Evolutionary conservation across 2,888 invertebrate genomes (phyloP), one percentile per base, ranked within the genome.

Genomic region (Helicoverpa assulta): DNA sequence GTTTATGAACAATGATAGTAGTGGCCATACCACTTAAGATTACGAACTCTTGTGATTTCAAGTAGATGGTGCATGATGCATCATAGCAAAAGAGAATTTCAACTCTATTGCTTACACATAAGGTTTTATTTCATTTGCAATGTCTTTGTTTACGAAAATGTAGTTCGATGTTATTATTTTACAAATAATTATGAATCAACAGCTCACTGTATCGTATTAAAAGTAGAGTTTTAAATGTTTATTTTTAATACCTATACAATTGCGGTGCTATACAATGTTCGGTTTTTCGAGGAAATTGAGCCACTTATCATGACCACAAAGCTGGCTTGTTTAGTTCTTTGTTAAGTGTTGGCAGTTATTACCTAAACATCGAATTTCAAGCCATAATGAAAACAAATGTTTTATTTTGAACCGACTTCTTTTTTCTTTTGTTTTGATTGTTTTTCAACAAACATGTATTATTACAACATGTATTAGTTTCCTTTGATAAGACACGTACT

Each of bases 1-100:
- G 40, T 64, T 21, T 60, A 53, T 64, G 50, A 51, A 50, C 18
- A 10, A 51, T 51, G 61, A 61, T 58, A 73, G 43, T 29, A 51
- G 10, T 21, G n/a, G 8, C 47, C 52, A 18, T 58, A 54, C 33
- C 53, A 64, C 67, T 74, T 33, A 16, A 61, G 75, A 64, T 62
- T 57, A 51, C 1, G 10, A 50, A 33, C 60, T 7, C 60, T 67
- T 53, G 29, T 14, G 14, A 8, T 40, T 50, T 59, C 47, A 53
- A 60, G 52, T 3, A 52, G 7, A 19, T 51, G 29, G 19, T 54
- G 37, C 8, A 26, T 63, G 19, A 63, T 57, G 26, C 50, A 50
- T 66, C 18, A 43, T 37, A n/a, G 8, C 3, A 3, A 59, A 59
- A 10, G 8, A 14, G 18, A 74, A 52, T 53, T 40, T 52, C n/a